Percentiles rank a stretch among this genome's conserved stretches.
Conservation (phyloP, 1,140 invertebrate species). For the Mactra quadrangularis region DNA sequence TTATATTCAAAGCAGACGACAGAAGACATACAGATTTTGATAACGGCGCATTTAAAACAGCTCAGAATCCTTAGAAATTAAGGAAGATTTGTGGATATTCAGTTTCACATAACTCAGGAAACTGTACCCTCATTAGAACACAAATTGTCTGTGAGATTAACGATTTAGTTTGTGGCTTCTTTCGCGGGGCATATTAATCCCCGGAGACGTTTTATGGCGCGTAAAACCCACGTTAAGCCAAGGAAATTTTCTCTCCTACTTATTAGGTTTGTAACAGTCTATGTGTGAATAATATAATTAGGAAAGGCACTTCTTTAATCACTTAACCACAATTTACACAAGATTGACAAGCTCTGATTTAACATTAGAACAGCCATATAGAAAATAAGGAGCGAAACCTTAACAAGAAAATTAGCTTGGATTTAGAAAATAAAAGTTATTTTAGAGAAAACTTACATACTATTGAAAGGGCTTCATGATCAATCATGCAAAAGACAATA, state of each 20-base stretch:
- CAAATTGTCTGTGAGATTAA: constrained; percentile 37
- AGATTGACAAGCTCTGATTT: not conserved
- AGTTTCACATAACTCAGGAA: constrained; percentile 13
- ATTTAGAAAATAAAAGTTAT: too few species aligned
- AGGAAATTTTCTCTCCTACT: constrained; percentile 9
- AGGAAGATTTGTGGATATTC: constrained; percentile 28
- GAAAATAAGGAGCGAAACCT: not conserved
- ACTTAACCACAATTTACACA: constrained; percentile 27
- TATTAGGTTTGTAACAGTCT: constrained; percentile 6
- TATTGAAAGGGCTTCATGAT: too few species aligned
- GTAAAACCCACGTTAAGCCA: constrained; percentile 41
- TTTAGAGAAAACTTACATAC: too few species aligned
- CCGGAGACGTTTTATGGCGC: constrained; percentile 32
- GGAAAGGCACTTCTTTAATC: constrained; percentile 32
- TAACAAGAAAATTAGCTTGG: constrained; percentile 1
- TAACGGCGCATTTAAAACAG: too few species aligned
- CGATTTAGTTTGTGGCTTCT: constrained; percentile 21
- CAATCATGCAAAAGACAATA: too few species aligned
- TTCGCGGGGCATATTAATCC: constrained; percentile 26
- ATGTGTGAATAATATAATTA: constrained; percentile 50
- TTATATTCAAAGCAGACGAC: too few species aligned
- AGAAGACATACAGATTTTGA: too few species aligned
- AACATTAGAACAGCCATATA: not conserved
- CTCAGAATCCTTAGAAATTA: not conserved
- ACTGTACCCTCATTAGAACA: not conserved